phyloP scores from a whole-genome alignment of 2,113 vertebrate genomes.

The Oncorhynchus nerka region DNA sequence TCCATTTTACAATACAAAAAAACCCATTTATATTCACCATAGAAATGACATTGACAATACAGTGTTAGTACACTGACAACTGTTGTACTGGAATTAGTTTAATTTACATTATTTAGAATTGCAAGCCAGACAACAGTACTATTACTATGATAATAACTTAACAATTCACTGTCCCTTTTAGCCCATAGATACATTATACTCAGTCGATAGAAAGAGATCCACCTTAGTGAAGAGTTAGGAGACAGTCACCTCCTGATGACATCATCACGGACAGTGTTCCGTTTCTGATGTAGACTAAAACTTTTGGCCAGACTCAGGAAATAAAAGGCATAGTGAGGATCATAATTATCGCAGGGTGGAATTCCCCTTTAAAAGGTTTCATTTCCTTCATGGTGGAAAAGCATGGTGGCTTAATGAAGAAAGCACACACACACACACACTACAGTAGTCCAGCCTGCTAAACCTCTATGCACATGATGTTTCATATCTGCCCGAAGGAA shows the following conservation, averaged over 20 bases:
- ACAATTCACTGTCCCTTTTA: no score
- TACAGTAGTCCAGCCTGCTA: not conserved
- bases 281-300: constrained; percentile 11
- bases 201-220: not conserved
- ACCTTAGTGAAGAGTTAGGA: constrained; percentile 13
- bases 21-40: no score
- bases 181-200: not conserved
- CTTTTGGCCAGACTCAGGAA: not conserved
- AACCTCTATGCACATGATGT: not conserved
- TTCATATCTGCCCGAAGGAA: not conserved
- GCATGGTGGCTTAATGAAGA: constrained; percentile 19
- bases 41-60: no score
- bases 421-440: not conserved
- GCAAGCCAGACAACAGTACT: no score
- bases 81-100: no score
- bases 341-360: not conserved
- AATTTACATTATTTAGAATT: no score
- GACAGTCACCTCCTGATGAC: constrained; percentile 9
- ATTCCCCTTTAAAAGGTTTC: constrained; percentile 3
- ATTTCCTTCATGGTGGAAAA: constrained; percentile 12
- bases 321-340: not conserved
- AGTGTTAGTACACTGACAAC: no score
- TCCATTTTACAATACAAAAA: no score
- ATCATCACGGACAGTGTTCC: not conserved
- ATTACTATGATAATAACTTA: no score